Conservation (phyloP, 2,113 vertebrate species). For the Dasyornis broadbenti region DNA sequence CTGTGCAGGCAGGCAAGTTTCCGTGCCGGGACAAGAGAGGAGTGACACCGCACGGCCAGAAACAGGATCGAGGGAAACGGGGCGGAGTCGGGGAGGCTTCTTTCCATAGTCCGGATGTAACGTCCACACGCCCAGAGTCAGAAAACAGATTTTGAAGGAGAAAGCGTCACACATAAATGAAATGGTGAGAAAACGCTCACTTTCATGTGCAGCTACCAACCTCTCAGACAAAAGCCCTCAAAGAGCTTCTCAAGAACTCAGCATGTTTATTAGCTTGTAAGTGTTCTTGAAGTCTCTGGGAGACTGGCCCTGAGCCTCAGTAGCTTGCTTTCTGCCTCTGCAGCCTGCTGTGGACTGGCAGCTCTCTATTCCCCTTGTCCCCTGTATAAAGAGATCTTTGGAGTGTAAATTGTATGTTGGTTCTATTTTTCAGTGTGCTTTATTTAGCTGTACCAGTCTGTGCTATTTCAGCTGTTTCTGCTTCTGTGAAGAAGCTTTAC, state of each 20-base stretch:
- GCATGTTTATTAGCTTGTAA: not conserved
- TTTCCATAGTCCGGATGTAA: fast-evolving
- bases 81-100: not conserved
- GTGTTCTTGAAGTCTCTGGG: not conserved
- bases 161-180: not conserved
- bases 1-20: not conserved
- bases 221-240: not conserved
- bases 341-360: not conserved
- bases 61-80: fast-evolving
- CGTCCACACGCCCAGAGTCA: not conserved
- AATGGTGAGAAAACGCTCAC: fast-evolving
- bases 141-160: not conserved
- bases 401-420: not conserved
- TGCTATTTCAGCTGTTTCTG: not conserved
- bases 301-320: not conserved
- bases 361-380: not conserved
- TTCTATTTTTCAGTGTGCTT: not conserved
- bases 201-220: not conserved
- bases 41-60: not conserved
- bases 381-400: not conserved
- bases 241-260: not conserved
- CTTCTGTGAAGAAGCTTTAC: not conserved
- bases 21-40: not conserved
- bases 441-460: not conserved
- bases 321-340: not conserved